These are phyloP conservation scores for Diabrotica undecimpunctata DNA, from an alignment of 1,140 invertebrate species.

Conservation along the genomic window DNA sequence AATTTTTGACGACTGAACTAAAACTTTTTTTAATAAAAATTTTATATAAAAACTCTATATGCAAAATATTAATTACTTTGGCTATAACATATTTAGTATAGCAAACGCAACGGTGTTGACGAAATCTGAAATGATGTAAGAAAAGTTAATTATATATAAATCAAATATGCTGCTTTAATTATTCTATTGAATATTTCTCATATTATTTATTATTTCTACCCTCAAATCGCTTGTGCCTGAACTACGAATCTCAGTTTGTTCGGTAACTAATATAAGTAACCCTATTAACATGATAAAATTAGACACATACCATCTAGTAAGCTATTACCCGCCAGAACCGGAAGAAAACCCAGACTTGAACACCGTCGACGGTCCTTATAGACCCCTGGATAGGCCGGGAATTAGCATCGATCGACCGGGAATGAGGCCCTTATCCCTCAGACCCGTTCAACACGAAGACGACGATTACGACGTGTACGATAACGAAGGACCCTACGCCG, in stretches of 20 bases:
- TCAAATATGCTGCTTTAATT: too few species aligned
- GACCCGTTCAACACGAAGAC: conserved; percentile 17
- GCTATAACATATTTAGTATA: too few species aligned
- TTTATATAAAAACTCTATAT: too few species aligned
- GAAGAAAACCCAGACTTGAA: conserved; percentile 46
- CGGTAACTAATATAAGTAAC: conserved; percentile 15
- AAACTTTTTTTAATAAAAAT: too few species aligned
- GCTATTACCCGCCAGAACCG: conserved; percentile 52
- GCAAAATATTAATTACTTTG: too few species aligned
- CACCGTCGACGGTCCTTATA: conserved; percentile 51
- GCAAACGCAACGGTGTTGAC: too few species aligned
- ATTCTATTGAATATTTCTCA: too few species aligned
- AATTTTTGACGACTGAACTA: too few species aligned
- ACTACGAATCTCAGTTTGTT: not conserved
- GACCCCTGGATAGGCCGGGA: conserved; percentile 47
- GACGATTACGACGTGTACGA: conserved; percentile 9
- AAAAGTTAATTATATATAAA: too few species aligned
- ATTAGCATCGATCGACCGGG: not conserved
- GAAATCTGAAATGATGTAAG: too few species aligned
- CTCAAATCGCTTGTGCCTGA: too few species aligned
- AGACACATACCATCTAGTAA: conserved; percentile 59
- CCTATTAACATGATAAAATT: conserved; percentile 32
- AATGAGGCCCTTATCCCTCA: conserved; percentile 6
- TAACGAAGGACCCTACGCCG: conserved; percentile 1
- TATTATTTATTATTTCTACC: too few species aligned